phyloP scores from a whole-genome alignment of 2,113 vertebrate genomes.

The Hymenochirus boettgeri region DNA sequence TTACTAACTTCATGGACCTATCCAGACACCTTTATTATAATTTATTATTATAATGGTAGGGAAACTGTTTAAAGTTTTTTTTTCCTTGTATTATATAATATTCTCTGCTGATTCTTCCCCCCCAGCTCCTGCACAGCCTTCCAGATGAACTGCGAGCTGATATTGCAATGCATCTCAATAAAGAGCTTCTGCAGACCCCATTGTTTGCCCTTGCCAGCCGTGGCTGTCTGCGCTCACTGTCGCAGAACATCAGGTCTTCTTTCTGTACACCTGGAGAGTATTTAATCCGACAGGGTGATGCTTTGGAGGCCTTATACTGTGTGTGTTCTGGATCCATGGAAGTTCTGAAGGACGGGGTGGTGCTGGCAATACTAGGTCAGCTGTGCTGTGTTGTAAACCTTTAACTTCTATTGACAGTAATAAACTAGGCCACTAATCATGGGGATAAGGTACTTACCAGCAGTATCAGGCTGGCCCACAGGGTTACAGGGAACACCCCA shows the following conservation, averaged over 20 bases:
- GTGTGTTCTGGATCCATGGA: slow-evolving; percentile 65
- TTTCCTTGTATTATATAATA: too few species aligned
- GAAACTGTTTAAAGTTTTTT: too few species aligned
- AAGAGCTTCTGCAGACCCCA: slow-evolving; percentile 62
- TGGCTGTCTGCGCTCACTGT: slow-evolving; percentile 56
- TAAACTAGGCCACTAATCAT: neutral
- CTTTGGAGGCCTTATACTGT: slow-evolving; percentile 61
- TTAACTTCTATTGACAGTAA: neutral
- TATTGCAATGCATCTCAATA: slow-evolving; percentile 63
- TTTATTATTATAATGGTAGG: too few species aligned
- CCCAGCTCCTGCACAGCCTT: slow-evolving; percentile 58
- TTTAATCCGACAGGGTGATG: slow-evolving; percentile 61
- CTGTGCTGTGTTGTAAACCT: neutral
- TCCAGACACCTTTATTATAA: too few species aligned
- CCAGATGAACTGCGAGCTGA: slow-evolving; percentile 61
- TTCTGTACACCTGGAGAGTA: slow-evolving; percentile 62
- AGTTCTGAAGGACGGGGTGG: slow-evolving; percentile 60
- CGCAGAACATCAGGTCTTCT: slow-evolving; percentile 54
- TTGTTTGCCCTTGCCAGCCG: slow-evolving; percentile 56
- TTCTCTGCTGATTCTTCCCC: too few species aligned
- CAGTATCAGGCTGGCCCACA: too few species aligned
- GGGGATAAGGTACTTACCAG: too few species aligned
- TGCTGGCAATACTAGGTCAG: slow-evolving; percentile 62
- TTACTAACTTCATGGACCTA: too few species aligned
- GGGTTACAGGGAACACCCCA: too few species aligned